Conservation (phyloP, 2,113 vertebrate genomes). For the Turnix velox region DNA sequence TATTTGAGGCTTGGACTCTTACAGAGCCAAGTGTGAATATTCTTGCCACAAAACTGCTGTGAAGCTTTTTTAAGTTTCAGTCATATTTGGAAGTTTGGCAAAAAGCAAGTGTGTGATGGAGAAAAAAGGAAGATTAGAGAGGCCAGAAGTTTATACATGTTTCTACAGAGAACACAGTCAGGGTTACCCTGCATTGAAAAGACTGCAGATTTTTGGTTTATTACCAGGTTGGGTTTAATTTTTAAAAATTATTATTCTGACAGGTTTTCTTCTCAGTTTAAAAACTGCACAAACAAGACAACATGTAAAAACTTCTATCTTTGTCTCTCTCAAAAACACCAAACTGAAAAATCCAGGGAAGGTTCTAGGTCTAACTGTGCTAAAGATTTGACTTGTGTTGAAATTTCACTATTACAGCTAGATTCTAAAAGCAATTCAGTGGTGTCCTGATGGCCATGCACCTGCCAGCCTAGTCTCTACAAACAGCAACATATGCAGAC, state of each 20-base stretch:
- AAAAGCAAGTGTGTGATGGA: not conserved
- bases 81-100: not conserved
- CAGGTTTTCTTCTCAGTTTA: not conserved
- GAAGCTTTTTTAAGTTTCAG: not conserved
- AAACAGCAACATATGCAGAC: rapidly evolving
- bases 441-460: not conserved
- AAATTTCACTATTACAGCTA: not conserved
- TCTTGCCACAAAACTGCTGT: not conserved
- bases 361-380: not conserved
- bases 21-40: not conserved
- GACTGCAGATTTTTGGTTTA: not conserved
- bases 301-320: not conserved
- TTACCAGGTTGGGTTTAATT: not conserved
- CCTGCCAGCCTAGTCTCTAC: not conserved
- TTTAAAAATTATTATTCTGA: not conserved
- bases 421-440: not conserved
- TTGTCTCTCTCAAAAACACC: not conserved
- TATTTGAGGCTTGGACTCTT: not conserved
- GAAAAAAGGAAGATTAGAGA: not conserved
- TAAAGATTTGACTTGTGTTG: not conserved
- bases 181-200: not conserved
- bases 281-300: not conserved
- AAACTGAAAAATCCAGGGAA: not conserved
- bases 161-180: not conserved
- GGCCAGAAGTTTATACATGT: not conserved